Conservation (phyloP, 92 coral and sea anemone species). For the Palythoa heliodiscus region DNA sequence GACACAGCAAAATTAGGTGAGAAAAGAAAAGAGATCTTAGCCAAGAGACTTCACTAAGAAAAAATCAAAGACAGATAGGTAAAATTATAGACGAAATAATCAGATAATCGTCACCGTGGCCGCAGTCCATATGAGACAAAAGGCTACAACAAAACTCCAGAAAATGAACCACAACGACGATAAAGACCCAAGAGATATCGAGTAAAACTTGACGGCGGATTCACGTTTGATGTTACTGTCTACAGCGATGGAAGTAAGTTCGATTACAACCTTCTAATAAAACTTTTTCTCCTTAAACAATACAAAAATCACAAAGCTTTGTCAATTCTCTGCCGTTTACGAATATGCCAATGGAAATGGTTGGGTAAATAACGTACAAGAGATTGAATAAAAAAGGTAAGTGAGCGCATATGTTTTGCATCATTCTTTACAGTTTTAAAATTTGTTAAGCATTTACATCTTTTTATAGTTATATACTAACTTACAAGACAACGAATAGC, state of each 20-base stretch:
- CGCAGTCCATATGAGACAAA: not conserved
- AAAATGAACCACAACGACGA: not conserved
- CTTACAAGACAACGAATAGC: not conserved
- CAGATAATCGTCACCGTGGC: not conserved
- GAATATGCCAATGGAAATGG: not conserved
- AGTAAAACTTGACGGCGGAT: not conserved
- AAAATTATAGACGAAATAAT: not conserved
- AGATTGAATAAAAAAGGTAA: not conserved
- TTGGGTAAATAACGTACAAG: not conserved
- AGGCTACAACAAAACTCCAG: not conserved
- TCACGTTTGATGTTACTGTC: not conserved
- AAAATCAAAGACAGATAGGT: not conserved
- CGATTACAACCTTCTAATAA: not conserved
- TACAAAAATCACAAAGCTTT: not conserved
- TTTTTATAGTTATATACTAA: not conserved
- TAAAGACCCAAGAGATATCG: not conserved
- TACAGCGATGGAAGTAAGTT: slow-evolving; percentile 8
- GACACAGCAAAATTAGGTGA: not conserved
- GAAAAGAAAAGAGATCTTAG: not conserved
- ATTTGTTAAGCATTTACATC: too few species aligned
- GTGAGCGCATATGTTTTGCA: not conserved
- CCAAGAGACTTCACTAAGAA: not conserved
- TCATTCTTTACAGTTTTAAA: not conserved
- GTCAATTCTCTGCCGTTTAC: not conserved
- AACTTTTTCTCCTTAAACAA: not conserved